Percentiles rank a stretch among this genome's conserved stretches.
These are phyloP conservation scores for Eidolon dupreanum DNA, from an alignment of 2,797 vertebrate species.

Conservation along the genomic window DNA sequence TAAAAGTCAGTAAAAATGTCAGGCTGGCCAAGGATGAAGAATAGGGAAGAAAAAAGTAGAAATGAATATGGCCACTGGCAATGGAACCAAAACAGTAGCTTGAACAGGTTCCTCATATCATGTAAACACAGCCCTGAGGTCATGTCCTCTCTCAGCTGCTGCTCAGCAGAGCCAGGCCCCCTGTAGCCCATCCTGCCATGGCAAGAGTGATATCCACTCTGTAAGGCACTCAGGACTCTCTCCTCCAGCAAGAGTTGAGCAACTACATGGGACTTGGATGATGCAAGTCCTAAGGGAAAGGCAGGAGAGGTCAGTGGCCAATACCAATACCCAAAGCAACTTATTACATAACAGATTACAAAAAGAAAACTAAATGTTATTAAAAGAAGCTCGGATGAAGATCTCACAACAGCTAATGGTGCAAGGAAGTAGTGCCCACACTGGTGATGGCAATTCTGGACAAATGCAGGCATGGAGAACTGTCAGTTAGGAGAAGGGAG, in stretches of 20 bases:
- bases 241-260: neutral
- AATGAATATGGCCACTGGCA: neutral
- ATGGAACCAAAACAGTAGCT: neutral
- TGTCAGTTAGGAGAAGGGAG: neutral
- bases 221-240: neutral
- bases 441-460: neutral
- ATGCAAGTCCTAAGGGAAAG: neutral
- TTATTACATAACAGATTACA: neutral
- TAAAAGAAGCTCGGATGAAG: neutral
- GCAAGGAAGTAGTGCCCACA: neutral
- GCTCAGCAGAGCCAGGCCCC: neutral
- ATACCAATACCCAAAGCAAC: neutral
- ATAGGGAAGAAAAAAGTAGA: neutral
- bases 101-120: neutral
- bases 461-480: neutral
- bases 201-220: neutral
- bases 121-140: neutral
- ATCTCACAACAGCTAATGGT: neutral
- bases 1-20: neutral
- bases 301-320: neutral
- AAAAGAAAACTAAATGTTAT: neutral
- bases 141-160: neutral
- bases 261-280: neutral
- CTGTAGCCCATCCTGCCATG: neutral
- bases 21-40: neutral